phyloP scores from a whole-genome alignment of 1,140 invertebrate genomes.

The Musca vetustissima region DNA sequence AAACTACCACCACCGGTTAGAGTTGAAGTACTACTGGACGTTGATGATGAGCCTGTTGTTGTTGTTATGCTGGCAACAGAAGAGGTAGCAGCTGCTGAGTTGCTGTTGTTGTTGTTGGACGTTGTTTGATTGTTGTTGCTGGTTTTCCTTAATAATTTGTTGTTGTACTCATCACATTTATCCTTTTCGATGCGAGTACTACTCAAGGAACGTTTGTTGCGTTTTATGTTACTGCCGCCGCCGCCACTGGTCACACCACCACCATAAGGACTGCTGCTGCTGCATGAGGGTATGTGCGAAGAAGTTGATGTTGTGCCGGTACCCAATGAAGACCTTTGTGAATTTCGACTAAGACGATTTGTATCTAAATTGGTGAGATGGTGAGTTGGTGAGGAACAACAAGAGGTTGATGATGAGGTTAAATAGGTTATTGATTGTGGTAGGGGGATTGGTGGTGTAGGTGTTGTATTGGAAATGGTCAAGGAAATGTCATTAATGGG shows the following conservation, averaged over 20 bases:
- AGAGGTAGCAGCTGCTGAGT: neutral
- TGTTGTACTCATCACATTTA: constrained; percentile 53
- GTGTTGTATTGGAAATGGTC: neutral
- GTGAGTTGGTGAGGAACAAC: neutral
- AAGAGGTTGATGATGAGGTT: neutral
- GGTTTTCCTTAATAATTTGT: constrained; percentile 48
- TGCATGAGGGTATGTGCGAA: constrained; percentile 17
- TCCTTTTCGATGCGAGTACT: constrained; percentile 52
- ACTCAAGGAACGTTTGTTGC: constrained; percentile 51
- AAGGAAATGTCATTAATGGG: neutral
- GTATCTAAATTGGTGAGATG: constrained; percentile 43
- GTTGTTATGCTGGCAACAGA: constrained; percentile 1
- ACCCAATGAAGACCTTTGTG: neutral
- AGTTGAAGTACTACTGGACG: neutral
- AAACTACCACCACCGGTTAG: constrained; percentile 30
- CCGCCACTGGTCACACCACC: neutral
- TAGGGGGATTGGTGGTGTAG: neutral
- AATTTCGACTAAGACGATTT: constrained; percentile 45
- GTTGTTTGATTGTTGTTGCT: constrained; percentile 28
- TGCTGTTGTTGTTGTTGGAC: constrained; percentile 1
- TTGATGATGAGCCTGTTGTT: constrained; percentile 14
- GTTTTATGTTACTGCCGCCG: constrained; percentile 35
- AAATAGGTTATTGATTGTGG: neutral
- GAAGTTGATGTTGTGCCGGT: neutral
- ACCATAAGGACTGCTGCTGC: constrained; percentile 28